Evolutionary conservation across 2,888 invertebrate genomes (phyloP), one percentile per base, ranked within the genome.

Genomic region (Calameuta filiformis): DNA sequence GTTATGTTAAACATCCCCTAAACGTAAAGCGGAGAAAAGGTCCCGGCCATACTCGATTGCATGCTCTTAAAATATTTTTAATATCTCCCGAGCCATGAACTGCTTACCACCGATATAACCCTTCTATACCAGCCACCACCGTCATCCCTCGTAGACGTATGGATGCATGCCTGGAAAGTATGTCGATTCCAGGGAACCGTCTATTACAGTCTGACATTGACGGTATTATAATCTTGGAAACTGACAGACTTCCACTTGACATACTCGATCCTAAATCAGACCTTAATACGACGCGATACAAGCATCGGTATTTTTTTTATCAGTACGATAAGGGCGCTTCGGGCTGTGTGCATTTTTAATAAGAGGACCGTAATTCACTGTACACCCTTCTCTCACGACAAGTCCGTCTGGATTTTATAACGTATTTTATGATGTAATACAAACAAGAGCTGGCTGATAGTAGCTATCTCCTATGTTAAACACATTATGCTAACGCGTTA

Each of bases 381-480:
- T 82, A 82, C 86, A 86, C 87, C 88, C 23, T 56, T 9, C 56
- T 56, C 56, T 9, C 56, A 85, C 87, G 88, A 87, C 89, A 81
- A 82, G 84, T 82, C 83, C 84, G 90, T 89, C 90, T 88, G 89
- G 86, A 88, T 88, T 90, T 90, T 90, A 90, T 86, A 89, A 87
- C 89, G 81, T 82, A 80, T 85, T 90, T 90, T 90, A 90, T 89
- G 90, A 87, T 85, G 85, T 85, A 85, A 87, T 84, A 86, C 87
- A 90, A 90, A 90, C 90, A 89, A 84, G 85, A 80, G 83, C 84
- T 83, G 83, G 80, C 88, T 89, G 91, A 91, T 91, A 91, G 90
- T 90, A 90, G 90, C 91, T 91, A 90, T 90, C 90, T 85, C 79
- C 85, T 83, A 88, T 87, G 87, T 89, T 89, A 87, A 90, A 89